Evolutionary conservation across 2,888 invertebrate species (phyloP).

Genomic region (Epinotia ramella): DNA sequence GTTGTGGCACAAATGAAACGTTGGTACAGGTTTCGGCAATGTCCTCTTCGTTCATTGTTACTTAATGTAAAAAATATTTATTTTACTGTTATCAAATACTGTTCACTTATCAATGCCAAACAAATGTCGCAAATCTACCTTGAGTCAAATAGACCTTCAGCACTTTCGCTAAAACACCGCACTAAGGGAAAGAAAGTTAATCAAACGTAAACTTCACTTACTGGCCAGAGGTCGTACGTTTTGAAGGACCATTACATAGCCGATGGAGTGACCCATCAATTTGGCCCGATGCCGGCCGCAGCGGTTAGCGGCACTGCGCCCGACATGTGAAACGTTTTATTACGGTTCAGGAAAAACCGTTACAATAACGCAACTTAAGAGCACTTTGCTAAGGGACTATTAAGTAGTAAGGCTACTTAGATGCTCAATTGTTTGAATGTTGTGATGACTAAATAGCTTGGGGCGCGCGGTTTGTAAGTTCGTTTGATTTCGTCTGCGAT

Average conservation of each 20-base stretch:
- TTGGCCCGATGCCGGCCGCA: constrained; percentile 81
- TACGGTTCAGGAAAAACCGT: constrained; percentile 76
- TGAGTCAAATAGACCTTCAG: neutral
- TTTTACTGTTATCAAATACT: too few relatives aligned
- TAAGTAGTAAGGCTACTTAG: constrained; percentile 42
- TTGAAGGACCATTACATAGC: constrained; percentile 83
- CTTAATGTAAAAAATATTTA: too few relatives aligned
- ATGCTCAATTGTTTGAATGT: constrained; percentile 41
- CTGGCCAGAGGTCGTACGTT: constrained; percentile 77
- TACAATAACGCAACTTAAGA: constrained; percentile 68
- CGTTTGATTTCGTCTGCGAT: neutral
- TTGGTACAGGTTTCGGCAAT: too few relatives aligned
- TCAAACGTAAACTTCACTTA: constrained; percentile 83
- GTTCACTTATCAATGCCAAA: neutral
- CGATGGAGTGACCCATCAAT: constrained; percentile 84
- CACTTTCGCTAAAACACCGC: constrained; percentile 46
- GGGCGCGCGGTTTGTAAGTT: neutral
- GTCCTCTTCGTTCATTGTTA: too few relatives aligned
- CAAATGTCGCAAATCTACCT: neutral
- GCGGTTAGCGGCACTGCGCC: constrained; percentile 70
- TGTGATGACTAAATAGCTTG: neutral
- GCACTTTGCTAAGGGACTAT: constrained; percentile 48
- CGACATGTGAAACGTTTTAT: constrained; percentile 82
- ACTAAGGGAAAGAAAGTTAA: constrained; percentile 74
- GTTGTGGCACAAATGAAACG: too few relatives aligned